Percentiles rank a stretch among this genome's conserved stretches.
Evolutionary conservation across 2,888 invertebrate genomes (phyloP).

Genomic region (Helicoverpa assulta): DNA sequence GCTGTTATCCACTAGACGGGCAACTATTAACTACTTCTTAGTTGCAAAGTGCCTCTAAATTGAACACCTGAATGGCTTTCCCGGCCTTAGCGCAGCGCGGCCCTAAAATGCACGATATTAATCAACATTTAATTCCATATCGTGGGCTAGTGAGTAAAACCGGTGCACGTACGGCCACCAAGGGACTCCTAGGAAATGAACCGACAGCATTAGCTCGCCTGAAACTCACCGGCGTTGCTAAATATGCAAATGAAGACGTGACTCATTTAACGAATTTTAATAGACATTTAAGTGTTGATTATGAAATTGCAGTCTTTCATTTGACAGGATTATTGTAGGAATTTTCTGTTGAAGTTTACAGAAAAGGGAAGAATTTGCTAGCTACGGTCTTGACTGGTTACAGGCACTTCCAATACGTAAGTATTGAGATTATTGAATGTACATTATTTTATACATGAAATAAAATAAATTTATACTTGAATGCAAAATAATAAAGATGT

Average conservation of each 20-base stretch:
- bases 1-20: constrained; percentile 67
- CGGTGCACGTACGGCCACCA: constrained; percentile 76
- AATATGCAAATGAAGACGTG: constrained; percentile 87
- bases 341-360: constrained; percentile 16
- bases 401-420: too few relatives aligned
- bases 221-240: constrained; percentile 80
- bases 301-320: constrained; percentile 81
- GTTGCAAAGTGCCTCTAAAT: constrained; percentile 82
- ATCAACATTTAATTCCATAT: constrained; percentile 88
- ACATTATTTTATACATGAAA: too few relatives aligned
- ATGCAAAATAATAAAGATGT: neutral
- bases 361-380: neutral
- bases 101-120: constrained; percentile 83
- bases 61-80: constrained; percentile 81
- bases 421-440: too few relatives aligned
- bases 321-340: constrained; percentile 64
- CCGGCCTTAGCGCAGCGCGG: constrained; percentile 66
- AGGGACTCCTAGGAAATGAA: constrained; percentile 85
- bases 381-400: neutral
- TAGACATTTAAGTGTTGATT: constrained; percentile 87
- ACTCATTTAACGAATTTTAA: constrained; percentile 88
- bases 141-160: constrained; percentile 73
- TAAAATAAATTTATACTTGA: neutral
- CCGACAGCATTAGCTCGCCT: constrained; percentile 76
- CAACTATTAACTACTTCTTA: constrained; percentile 83